These are phyloP conservation scores for Salpingus planirostris DNA, from an alignment of 2,888 invertebrate genomes.

Conservation along the genomic window DNA sequence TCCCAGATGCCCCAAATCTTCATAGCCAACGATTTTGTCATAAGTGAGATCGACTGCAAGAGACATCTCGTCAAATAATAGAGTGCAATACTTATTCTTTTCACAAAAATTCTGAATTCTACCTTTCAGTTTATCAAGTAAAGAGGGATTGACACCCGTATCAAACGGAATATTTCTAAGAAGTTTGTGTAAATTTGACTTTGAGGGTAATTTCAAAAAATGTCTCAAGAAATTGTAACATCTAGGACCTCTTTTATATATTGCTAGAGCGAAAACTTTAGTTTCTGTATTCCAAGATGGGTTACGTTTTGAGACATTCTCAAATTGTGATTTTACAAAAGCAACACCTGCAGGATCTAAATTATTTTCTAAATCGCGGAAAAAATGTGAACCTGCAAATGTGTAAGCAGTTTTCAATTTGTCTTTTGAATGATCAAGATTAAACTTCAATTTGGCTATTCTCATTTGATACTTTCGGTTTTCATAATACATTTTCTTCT, in stretches of 20 bases:
- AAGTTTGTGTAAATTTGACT: conserved; percentile 7
- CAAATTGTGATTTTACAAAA: conserved; percentile 1
- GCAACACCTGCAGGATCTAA: not conserved
- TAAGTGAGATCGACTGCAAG: conserved; percentile 3
- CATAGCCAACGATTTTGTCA: conserved; percentile 4
- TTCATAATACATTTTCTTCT: not conserved
- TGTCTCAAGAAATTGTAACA: conserved; percentile 7
- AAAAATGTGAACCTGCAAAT: not conserved
- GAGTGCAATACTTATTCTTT: too few relatives aligned
- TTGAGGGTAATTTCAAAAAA: conserved; percentile 6
- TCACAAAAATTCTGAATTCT: not conserved
- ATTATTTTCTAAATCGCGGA: not conserved
- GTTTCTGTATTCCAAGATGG: conserved; percentile 5
- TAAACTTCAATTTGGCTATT: not conserved
- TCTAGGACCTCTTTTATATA: conserved; percentile 8
- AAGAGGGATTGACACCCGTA: conserved; percentile 5
- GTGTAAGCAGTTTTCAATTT: not conserved
- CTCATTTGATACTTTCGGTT: not conserved
- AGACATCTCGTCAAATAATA: conserved; percentile 1
- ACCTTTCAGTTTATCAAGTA: conserved; percentile 1
- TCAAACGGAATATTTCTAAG: conserved; percentile 10
- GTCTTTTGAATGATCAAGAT: too few relatives aligned
- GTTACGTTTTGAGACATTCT: not conserved
- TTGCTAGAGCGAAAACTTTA: conserved; percentile 8
- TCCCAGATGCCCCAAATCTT: conserved; percentile 1